Conservation (phyloP, 2,888 invertebrate species). For the Cancer borealis region DNA sequence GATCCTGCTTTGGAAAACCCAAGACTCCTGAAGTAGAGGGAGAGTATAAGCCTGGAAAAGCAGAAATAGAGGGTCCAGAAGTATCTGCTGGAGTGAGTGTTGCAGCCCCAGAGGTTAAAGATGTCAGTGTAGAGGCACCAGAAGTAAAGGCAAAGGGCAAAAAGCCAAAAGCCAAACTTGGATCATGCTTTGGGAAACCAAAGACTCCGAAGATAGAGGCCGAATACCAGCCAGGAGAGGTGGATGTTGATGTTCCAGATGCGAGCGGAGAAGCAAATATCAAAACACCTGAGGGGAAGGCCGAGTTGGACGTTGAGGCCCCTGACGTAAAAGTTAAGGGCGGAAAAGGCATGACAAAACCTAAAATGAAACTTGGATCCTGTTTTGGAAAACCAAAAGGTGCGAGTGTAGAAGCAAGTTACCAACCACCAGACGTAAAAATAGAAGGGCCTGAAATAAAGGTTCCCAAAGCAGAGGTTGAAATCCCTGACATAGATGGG, state of each 20-base stretch:
- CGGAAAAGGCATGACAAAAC: slow-evolving; percentile 45
- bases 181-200: slow-evolving; percentile 59
- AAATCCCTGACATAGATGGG: background rate
- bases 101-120: background rate
- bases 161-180: slow-evolving; percentile 54
- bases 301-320: slow-evolving; percentile 47
- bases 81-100: slow-evolving; percentile 40
- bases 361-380: slow-evolving; percentile 60
- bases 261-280: slow-evolving; percentile 45
- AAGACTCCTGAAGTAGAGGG: slow-evolving; percentile 57
- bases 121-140: slow-evolving; percentile 11
- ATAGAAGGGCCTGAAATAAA: slow-evolving; percentile 51
- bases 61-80: slow-evolving; percentile 30
- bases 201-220: slow-evolving; percentile 47
- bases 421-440: slow-evolving; percentile 48
- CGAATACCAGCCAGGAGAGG: slow-evolving; percentile 43
- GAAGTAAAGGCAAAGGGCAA: slow-evolving; percentile 27
- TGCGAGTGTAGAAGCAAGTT: slow-evolving; percentile 49
- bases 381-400: slow-evolving; percentile 67
- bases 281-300: background rate
- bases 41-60: slow-evolving; percentile 32
- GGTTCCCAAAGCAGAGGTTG: slow-evolving; percentile 51
- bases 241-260: slow-evolving; percentile 50
- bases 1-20: slow-evolving; percentile 67
- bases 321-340: slow-evolving; percentile 59